These are phyloP conservation scores for Zootermopsis nevadensis DNA, from an alignment of 2,888 invertebrate species.

Conservation along the genomic window DNA sequence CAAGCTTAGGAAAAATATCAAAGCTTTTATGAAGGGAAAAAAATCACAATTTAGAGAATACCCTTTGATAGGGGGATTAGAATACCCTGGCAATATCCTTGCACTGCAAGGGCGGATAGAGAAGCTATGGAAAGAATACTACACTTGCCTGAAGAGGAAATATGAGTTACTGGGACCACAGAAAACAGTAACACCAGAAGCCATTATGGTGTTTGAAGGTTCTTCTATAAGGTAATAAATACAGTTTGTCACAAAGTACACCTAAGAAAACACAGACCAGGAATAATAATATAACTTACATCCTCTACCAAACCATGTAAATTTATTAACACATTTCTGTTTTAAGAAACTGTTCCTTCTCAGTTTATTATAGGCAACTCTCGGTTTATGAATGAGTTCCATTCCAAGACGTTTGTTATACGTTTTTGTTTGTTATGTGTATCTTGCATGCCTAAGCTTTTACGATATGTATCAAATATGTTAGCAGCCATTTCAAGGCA, in stretches of 20 bases:
- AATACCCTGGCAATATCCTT: slow-evolving; percentile 65
- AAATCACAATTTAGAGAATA: neutral
- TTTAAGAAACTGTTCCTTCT: too few species aligned
- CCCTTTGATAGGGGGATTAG: slow-evolving; percentile 51
- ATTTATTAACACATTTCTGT: too few species aligned
- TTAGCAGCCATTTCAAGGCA: too few species aligned
- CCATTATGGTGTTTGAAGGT: slow-evolving; percentile 64
- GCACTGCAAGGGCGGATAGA: slow-evolving; percentile 61
- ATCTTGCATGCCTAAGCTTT: too few species aligned
- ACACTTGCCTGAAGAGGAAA: slow-evolving; percentile 64
- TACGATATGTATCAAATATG: too few species aligned
- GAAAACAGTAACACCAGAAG: slow-evolving; percentile 60
- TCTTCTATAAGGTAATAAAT: slow-evolving; percentile 61
- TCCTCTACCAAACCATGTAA: too few species aligned
- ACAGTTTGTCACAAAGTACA: neutral
- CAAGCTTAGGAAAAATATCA: slow-evolving; percentile 9
- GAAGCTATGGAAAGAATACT: slow-evolving; percentile 68
- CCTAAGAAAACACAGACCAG: neutral
- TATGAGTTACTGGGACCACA: slow-evolving; percentile 60
- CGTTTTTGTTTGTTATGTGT: too few species aligned
- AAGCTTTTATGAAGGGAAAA: slow-evolving; percentile 7
- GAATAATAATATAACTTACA: too few species aligned
- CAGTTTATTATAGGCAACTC: too few species aligned
- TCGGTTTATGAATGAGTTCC: too few species aligned
- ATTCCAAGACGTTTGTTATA: too few species aligned